Evolutionary conservation across 1,140 invertebrate genomes (phyloP).

Genomic region (Sarcophaga bullata): DNA sequence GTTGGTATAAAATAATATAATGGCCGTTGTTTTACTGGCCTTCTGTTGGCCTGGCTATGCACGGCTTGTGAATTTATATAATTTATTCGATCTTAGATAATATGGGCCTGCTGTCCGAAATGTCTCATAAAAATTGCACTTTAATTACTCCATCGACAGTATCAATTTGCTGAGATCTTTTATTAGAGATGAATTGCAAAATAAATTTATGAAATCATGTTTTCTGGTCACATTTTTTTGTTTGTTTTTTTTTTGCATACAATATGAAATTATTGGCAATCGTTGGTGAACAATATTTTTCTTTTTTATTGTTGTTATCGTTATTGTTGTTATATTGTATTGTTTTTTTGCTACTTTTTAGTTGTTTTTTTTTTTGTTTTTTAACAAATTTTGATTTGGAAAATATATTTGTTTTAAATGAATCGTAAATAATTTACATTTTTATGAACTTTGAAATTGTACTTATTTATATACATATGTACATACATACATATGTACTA

Average conservation of each 20-base stretch:
- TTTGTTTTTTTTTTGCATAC: neutral
- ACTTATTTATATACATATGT: too few species aligned
- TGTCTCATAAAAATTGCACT: slow-evolving; percentile 66
- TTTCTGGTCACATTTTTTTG: neutral
- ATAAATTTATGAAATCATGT: slow-evolving; percentile 39
- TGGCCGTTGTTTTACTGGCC: neutral
- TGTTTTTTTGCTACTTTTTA: too few species aligned
- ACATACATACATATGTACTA: too few species aligned
- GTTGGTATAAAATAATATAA: too few species aligned
- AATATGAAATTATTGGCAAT: slow-evolving; percentile 12
- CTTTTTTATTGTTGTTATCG: too few species aligned
- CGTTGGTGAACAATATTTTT: neutral
- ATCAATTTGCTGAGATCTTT: slow-evolving; percentile 65
- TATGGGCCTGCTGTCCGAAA: slow-evolving; percentile 60
- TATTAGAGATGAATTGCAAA: slow-evolving; percentile 64
- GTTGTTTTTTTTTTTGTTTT: too few species aligned
- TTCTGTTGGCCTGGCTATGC: slow-evolving; percentile 22
- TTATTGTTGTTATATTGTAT: too few species aligned
- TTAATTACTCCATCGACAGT: slow-evolving; percentile 66
- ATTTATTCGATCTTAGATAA: slow-evolving; percentile 65
- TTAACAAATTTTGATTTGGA: too few species aligned
- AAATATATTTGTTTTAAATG: too few species aligned
- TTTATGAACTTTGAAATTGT: too few species aligned
- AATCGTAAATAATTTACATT: too few species aligned
- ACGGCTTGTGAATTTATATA: slow-evolving; percentile 46